Conservation (phyloP, 2,113 vertebrate species). For the Procavia capensis region DNA sequence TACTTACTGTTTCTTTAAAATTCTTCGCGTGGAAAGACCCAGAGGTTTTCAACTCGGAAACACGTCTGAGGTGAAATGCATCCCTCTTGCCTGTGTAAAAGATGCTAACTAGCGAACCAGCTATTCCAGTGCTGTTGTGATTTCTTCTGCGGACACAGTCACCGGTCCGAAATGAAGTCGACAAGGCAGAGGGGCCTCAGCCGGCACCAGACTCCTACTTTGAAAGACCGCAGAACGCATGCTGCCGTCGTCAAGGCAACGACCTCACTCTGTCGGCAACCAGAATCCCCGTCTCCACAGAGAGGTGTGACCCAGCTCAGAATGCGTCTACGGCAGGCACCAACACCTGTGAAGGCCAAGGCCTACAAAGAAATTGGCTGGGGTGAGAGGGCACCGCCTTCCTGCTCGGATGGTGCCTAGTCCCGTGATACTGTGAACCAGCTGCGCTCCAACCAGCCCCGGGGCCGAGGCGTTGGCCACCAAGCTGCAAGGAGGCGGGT, state of each 20-base stretch:
- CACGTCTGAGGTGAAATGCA: slow-evolving; percentile 42
- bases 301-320: not conserved
- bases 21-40: slow-evolving; percentile 44
- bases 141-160: not conserved
- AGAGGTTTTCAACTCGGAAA: slow-evolving; percentile 70
- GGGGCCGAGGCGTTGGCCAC: slow-evolving; percentile 59
- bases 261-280: slow-evolving; percentile 60
- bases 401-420: not conserved
- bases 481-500: slow-evolving; percentile 53
- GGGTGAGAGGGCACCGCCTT: not conserved
- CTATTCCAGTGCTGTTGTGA: not conserved
- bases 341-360: not conserved
- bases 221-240: slow-evolving; percentile 48
- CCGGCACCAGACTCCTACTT: slow-evolving; percentile 26
- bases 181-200: slow-evolving; percentile 15
- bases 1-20: slow-evolving; percentile 72
- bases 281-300: slow-evolving; percentile 25
- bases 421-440: not conserved
- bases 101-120: slow-evolving; percentile 34
- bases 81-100: slow-evolving; percentile 24
- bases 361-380: not conserved
- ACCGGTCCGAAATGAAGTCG: not conserved
- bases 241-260: slow-evolving; percentile 80
- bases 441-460: not conserved
- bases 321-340: not conserved